Percentiles rank a stretch among this genome's conserved stretches.
phyloP scores from a whole-genome alignment of 2,113 vertebrate genomes.

The Phylloscopus whistleri region DNA sequence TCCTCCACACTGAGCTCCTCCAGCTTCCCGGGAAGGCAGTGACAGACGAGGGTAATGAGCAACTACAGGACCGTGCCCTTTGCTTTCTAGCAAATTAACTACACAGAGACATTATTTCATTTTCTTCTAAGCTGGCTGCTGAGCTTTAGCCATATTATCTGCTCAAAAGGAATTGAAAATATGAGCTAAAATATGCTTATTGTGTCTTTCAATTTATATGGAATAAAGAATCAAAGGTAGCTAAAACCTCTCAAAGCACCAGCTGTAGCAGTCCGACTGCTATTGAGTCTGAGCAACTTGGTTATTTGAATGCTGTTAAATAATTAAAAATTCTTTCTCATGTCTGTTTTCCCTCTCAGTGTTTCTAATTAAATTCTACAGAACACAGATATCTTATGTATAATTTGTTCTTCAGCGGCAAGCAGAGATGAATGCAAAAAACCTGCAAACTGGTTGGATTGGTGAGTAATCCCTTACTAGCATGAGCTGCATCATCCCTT shows the following conservation, averaged over 20 bases:
- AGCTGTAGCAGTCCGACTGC: background rate
- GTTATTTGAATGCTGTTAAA: background rate
- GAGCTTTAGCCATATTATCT: background rate
- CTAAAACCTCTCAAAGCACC: background rate
- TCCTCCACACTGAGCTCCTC: background rate
- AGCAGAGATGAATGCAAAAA: background rate
- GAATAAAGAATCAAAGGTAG: background rate
- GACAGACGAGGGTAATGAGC: background rate
- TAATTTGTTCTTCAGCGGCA: background rate
- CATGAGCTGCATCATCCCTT: background rate
- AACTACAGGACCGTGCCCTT: background rate
- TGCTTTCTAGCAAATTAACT: background rate
- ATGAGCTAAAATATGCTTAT: background rate
- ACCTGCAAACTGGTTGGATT: background rate
- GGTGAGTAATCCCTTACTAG: background rate
- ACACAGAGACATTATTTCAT: background rate
- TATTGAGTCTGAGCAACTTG: background rate
- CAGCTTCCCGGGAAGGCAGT: background rate
- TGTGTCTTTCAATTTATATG: background rate
- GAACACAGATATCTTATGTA: background rate
- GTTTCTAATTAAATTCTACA: background rate
- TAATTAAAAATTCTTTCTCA: background rate
- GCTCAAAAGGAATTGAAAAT: background rate
- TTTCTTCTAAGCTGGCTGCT: background rate
- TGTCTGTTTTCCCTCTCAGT: background rate